phyloP scores from a whole-genome alignment of 2,797 vertebrate genomes.

The Gastrophryne carolinensis region DNA sequence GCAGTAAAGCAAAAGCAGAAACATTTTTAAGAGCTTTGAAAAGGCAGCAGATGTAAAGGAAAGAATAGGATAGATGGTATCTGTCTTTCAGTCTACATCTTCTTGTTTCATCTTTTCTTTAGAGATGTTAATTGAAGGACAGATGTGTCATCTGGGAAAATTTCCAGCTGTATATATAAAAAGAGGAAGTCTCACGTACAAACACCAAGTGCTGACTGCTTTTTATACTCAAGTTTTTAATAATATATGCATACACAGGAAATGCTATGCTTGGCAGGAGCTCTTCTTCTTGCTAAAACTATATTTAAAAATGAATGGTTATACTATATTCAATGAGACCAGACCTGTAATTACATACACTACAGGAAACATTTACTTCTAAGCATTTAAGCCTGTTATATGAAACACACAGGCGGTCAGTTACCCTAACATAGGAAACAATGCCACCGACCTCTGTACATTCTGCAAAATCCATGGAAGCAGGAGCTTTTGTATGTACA shows the following conservation, averaged over 20 bases:
- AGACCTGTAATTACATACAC: no score
- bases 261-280: neutral
- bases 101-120: slow-evolving; percentile 43
- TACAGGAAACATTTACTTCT: no score
- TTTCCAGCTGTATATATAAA: slow-evolving; percentile 47
- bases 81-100: slow-evolving; percentile 15
- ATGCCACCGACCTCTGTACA: no score
- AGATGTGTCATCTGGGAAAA: slow-evolving; percentile 43
- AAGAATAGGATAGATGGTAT: slow-evolving; percentile 26
- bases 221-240: slow-evolving; percentile 18
- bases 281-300: no score
- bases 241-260: neutral
- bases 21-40: slow-evolving; percentile 8
- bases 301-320: no score
- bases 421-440: no score
- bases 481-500: no score
- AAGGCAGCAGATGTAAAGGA: slow-evolving; percentile 16
- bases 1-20: slow-evolving; percentile 14
- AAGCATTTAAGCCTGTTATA: no score
- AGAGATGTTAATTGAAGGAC: slow-evolving; percentile 52
- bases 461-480: no score
- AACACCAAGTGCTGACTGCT: slow-evolving; percentile 8
- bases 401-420: no score
- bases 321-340: no score
- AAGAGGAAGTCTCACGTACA: slow-evolving; percentile 41